A percentile compares a stretch with the other conserved stretches of the same genome.
phyloP scores from a whole-genome alignment of 37 sponge, comb jelly and placozoan species.

The Hormiphora californensis region DNA sequence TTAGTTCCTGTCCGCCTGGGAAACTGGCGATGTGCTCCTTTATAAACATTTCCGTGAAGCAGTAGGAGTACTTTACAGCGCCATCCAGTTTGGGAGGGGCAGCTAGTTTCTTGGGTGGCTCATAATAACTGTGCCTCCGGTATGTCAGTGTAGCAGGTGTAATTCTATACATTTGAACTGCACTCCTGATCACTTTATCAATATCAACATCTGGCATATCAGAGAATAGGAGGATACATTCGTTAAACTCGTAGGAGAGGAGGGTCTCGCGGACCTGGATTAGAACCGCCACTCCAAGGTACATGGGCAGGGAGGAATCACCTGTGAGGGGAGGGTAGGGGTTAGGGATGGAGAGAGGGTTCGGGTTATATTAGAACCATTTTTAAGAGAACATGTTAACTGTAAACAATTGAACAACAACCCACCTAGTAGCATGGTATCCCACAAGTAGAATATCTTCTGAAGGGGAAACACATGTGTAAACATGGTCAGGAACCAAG shows the following conservation, averaged over 20 bases:
- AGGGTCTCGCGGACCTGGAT: slow-evolving; percentile 73
- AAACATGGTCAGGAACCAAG: slow-evolving; percentile 98
- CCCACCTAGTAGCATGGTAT: slow-evolving; percentile 77
- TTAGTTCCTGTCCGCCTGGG: slow-evolving; percentile 1
- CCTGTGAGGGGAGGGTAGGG: neutral
- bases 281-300: slow-evolving; percentile 84
- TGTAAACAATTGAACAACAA: neutral
- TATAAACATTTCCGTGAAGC: slow-evolving; percentile 6
- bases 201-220: slow-evolving; percentile 85
- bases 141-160: slow-evolving; percentile 30
- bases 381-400: neutral
- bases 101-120: neutral
- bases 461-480: slow-evolving; percentile 92
- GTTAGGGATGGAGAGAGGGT: neutral
- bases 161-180: slow-evolving; percentile 30
- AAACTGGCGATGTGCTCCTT: slow-evolving; percentile 6
- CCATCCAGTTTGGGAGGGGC: slow-evolving; percentile 17
- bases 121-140: slow-evolving; percentile 14
- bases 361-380: neutral
- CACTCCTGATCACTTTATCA: neutral
- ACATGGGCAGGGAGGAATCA: slow-evolving; percentile 81
- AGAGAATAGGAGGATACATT: slow-evolving; percentile 97
- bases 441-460: slow-evolving; percentile 94
- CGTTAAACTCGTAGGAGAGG: slow-evolving; percentile 83
- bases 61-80: slow-evolving; percentile 30